These are phyloP conservation scores for Melanotaenia trifasciata DNA, from an alignment of 2,797 vertebrate species.

Conservation along the genomic window DNA sequence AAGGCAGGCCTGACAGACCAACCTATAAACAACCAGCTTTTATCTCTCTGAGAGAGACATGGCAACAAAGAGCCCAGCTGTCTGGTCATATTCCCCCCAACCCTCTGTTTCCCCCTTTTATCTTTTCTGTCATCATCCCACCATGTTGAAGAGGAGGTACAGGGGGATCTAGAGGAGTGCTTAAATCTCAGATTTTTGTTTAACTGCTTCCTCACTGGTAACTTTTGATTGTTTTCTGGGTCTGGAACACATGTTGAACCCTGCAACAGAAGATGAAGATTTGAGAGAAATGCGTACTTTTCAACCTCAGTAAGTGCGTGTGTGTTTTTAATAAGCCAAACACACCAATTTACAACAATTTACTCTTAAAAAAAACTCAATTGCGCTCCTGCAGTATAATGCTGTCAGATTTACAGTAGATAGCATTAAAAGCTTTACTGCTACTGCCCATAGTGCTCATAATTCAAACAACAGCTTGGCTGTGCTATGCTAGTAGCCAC, in stretches of 20 bases:
- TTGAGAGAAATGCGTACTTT: slow-evolving; percentile 22
- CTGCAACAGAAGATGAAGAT: slow-evolving; percentile 15
- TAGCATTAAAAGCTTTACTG: slow-evolving; percentile 1
- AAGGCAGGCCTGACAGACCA: slow-evolving; percentile 71
- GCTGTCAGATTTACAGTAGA: neutral
- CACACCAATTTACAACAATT: neutral
- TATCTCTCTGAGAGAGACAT: slow-evolving; percentile 75
- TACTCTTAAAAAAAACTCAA: neutral
- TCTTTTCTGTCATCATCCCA: slow-evolving; percentile 75
- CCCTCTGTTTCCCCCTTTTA: slow-evolving; percentile 74
- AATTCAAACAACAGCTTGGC: neutral
- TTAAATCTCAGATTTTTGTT: slow-evolving; percentile 55
- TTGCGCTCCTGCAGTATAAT: neutral
- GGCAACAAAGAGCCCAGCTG: slow-evolving; percentile 82
- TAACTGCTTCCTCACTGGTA: slow-evolving; percentile 26
- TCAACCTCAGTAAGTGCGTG: slow-evolving; percentile 12
- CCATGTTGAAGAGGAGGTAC: slow-evolving; percentile 44
- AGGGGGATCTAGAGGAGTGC: slow-evolving; percentile 38
- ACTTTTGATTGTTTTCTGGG: slow-evolving; percentile 33
- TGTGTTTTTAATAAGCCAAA: slow-evolving; percentile 9
- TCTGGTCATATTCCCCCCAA: slow-evolving; percentile 48
- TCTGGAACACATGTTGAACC: slow-evolving; percentile 19
- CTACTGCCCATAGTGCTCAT: neutral
- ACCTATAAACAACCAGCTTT: slow-evolving; percentile 81
- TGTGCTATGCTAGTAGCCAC: slow-evolving; percentile 8